phyloP scores from a whole-genome alignment of 1,140 invertebrate species.

The Anoplophora glabripennis region DNA sequence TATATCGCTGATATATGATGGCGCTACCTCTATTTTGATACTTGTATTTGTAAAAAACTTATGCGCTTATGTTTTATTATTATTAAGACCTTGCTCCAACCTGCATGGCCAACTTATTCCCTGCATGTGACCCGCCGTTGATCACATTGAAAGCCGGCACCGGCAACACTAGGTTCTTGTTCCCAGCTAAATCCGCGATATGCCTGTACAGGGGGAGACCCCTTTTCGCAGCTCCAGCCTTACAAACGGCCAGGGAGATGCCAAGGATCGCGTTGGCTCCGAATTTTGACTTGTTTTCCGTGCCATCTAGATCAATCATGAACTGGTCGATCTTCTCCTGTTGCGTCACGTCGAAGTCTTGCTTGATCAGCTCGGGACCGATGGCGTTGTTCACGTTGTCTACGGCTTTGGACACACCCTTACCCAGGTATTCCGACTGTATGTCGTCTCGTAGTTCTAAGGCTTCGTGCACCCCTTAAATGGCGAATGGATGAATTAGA shows the following conservation, averaged over 20 bases:
- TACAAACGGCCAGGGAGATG: constrained; percentile 94
- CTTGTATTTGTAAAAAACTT: too few species aligned
- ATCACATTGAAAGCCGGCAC: constrained; percentile 99
- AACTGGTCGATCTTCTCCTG: constrained; percentile 93
- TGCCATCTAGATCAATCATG: constrained; percentile 90
- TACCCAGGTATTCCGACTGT: constrained; percentile 89
- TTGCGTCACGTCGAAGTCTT: constrained; percentile 81
- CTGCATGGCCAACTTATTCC: constrained; percentile 98
- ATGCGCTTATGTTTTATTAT: too few species aligned
- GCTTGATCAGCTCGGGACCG: constrained; percentile 79
- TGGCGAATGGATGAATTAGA: too few species aligned
- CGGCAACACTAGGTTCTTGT: constrained; percentile 86
- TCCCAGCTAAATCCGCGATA: constrained; percentile 91
- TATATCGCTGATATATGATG: too few species aligned
- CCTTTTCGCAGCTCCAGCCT: constrained; percentile 95
- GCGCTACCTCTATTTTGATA: too few species aligned
- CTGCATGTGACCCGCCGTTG: constrained; percentile 98
- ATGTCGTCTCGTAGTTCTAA: constrained; percentile 93
- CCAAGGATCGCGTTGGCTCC: constrained; percentile 97
- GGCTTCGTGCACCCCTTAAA: constrained; percentile 82
- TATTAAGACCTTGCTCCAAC: constrained; percentile 78
- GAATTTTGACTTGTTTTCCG: constrained; percentile 93
- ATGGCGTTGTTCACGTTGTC: constrained; percentile 87
- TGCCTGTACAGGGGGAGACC: constrained; percentile 83
- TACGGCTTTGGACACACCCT: constrained; percentile 91